Percentiles rank a stretch among this genome's conserved stretches.
phyloP scores from a whole-genome alignment of 2,888 invertebrate genomes.

The Palloptera scutellata region DNA sequence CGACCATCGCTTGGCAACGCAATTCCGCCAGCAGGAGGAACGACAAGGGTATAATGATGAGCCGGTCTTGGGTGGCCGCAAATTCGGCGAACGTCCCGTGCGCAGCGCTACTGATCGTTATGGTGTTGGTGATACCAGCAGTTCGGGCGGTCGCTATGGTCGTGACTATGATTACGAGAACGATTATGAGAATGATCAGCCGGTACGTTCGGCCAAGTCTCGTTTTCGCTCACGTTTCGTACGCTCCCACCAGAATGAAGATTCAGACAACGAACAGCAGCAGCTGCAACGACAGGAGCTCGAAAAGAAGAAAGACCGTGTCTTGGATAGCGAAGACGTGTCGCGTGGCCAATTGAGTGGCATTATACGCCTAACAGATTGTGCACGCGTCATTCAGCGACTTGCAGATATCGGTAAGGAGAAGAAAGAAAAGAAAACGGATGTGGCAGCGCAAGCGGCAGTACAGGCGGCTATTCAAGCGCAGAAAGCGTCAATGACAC shows the following conservation, averaged over 20 bases:
- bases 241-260: conserved; percentile 76
- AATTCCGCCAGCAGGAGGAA: conserved; percentile 88
- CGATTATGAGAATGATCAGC: conserved; percentile 72
- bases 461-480: conserved; percentile 65
- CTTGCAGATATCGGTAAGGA: conserved; percentile 81
- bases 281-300: conserved; percentile 71
- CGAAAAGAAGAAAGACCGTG: conserved; percentile 72
- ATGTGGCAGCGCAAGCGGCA: conserved; percentile 69
- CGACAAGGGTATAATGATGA: conserved; percentile 76
- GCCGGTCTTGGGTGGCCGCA: conserved; percentile 76
- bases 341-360: conserved; percentile 87
- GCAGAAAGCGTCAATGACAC: conserved; percentile 67
- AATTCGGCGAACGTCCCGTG: conserved; percentile 77
- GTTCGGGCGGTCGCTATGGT: conserved; percentile 61
- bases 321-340: conserved; percentile 89
- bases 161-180: conserved; percentile 69
- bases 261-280: conserved; percentile 77
- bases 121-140: conserved; percentile 58
- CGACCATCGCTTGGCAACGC: conserved; percentile 88
- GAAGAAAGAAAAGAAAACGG: conserved; percentile 81
- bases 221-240: conserved; percentile 78
- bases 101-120: conserved; percentile 65
- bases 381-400: conserved; percentile 87
- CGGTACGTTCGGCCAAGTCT: conserved; percentile 69
- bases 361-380: conserved; percentile 85